phyloP scores from a whole-genome alignment of 2,113 vertebrate species.

The Solea senegalensis region DNA sequence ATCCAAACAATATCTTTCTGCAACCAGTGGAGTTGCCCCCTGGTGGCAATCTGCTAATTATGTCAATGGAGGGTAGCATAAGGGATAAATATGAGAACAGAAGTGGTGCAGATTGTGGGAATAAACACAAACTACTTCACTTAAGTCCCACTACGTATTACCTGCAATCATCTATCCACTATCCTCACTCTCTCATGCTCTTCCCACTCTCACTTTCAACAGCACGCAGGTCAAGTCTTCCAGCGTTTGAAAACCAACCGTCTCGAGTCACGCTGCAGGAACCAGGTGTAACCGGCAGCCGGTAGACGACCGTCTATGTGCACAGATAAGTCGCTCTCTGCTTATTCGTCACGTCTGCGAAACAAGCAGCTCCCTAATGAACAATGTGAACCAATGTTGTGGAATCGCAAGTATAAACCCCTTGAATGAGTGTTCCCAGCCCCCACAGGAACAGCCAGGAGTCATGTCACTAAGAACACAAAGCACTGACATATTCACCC shows the following conservation, averaged over 20 bases:
- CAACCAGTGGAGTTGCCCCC: too few relatives aligned
- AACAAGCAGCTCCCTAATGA: conserved; percentile 38
- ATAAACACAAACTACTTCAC: conserved; percentile 49
- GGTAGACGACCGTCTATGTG: conserved; percentile 19
- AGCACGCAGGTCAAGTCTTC: conserved; percentile 32
- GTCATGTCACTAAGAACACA: conserved; percentile 79
- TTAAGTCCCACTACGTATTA: conserved; percentile 57
- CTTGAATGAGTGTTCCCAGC: conserved; percentile 56
- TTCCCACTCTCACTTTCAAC: conserved; percentile 32
- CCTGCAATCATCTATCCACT: conserved; percentile 28
- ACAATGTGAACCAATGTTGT: conserved; percentile 39
- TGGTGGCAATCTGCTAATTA: too few relatives aligned
- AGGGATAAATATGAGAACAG: conserved; percentile 19
- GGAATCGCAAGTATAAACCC: conserved; percentile 45
- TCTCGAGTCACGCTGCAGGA: conserved; percentile 47
- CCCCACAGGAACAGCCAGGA: conserved; percentile 70
- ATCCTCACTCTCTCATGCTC: conserved; percentile 38
- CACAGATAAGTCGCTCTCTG: conserved; percentile 15
- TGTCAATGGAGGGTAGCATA: not conserved
- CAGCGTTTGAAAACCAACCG: conserved; percentile 60
- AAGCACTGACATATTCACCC: conserved; percentile 80
- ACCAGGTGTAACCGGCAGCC: conserved; percentile 69
- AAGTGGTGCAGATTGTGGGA: conserved; percentile 55
- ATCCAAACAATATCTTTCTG: too few relatives aligned
- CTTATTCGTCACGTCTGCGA: conserved; percentile 28